These are phyloP conservation scores for Syngnathoides biaculeatus DNA, from an alignment of 2,113 vertebrate species.

Conservation along the genomic window DNA sequence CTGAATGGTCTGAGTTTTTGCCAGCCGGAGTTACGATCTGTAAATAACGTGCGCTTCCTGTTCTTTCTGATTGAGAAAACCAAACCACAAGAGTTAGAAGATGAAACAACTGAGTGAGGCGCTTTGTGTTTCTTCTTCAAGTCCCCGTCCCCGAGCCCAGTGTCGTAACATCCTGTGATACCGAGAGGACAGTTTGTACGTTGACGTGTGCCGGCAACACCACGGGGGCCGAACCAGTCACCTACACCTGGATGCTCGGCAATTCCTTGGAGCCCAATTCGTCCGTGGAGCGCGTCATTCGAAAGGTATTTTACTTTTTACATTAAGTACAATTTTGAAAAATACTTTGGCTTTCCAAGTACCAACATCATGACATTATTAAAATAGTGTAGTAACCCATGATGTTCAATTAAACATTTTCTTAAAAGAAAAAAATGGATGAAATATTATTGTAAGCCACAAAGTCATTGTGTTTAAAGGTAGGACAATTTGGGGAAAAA, in stretches of 20 bases:
- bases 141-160: slow-evolving; percentile 32
- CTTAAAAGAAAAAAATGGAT: too few relatives aligned
- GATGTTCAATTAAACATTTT: too few relatives aligned
- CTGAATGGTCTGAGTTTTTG: not conserved
- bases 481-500: too few relatives aligned
- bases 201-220: slow-evolving; percentile 35
- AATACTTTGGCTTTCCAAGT: too few relatives aligned
- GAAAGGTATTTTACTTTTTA: slow-evolving; percentile 20
- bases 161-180: not conserved
- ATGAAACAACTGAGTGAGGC: not conserved
- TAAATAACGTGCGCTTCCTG: not conserved
- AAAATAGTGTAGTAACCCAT: too few relatives aligned
- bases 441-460: too few relatives aligned
- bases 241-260: slow-evolving; percentile 15
- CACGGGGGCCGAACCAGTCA: not conserved
- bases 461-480: too few relatives aligned
- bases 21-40: not conserved
- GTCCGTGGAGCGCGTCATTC: not conserved
- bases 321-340: too few relatives aligned
- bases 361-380: too few relatives aligned
- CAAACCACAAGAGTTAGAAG: not conserved
- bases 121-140: slow-evolving; percentile 1
- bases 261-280: accelerated
- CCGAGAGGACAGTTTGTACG: not conserved
- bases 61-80: not conserved